Evolutionary conservation across 2,113 vertebrate species (phyloP), one percentile per base, ranked within the genome.

Genomic region (Prunella fulvescens): DNA sequence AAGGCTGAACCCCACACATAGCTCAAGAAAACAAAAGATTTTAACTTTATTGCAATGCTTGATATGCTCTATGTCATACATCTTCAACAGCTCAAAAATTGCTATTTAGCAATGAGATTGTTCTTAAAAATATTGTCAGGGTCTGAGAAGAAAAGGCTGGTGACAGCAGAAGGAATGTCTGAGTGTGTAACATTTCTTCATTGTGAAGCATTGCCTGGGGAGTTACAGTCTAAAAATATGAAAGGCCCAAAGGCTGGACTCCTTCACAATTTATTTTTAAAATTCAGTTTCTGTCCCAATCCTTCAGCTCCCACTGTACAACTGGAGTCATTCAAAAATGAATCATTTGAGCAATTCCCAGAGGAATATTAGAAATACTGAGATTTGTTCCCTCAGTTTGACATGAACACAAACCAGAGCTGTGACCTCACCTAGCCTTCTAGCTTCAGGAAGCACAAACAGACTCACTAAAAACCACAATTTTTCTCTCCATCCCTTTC

Each of bases 251-350:
- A 74, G n/a, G 47, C 48, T 0, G 0, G 19, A 39, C 24, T 69
- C 35, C 50, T 40, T 76, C 39, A 69, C 11, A 56, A 48, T n/a
- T 72, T 64, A 76, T 67, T 92, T 92, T 92, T 72, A 82, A 81
- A 85, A 33, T 12, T 50, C 47, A 10, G 28, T 44, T 90, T 88
- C 67, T 61, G 28, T 24, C 58, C 20, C 50, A 81, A 4, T 56
- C 57, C 66, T 88, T 72, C 88, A 88, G 66, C 23, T 85, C 28
- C 79, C 28, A 40, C 40, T 61, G 71, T 28, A 72, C 25, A 77
- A 69, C 17, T 23, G 12, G 28, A 77, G 39, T 29, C 1, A 42
- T 45, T 86, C 1, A 48, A 60, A 88, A 93, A 48, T n/a, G 1
- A 93, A 45, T 73, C 40, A 66, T 48, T 42, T 31, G 28, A 81